Evolutionary conservation across 1,140 invertebrate species (phyloP), one percentile per base, ranked within the genome.

Genomic region (Plutomurus gul): DNA sequence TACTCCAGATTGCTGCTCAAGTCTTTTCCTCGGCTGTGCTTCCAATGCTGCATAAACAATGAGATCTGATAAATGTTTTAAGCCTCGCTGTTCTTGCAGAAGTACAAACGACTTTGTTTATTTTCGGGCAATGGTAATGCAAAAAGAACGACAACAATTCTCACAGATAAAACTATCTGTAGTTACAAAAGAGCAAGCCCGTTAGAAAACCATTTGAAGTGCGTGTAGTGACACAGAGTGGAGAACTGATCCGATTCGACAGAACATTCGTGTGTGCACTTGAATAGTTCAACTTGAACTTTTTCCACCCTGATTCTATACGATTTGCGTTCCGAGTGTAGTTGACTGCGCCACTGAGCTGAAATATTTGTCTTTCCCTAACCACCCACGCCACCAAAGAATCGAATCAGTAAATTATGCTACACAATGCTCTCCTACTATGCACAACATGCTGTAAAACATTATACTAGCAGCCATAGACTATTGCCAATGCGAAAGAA

Each of bases 21-120:
- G 56, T 65, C 56, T 65, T 65, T 65, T 43, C 39, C 56, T 65
- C 56, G 30, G 56, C 36, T 65, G 30, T 65, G 56, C 27, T 65
- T 65, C 30, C 25, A 65, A 65, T 65, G 56, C 56, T 65, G 56
- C 56, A 65, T 65, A 65, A 65, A 65, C 56, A 65, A 65, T 65
- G 56, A 65, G 56, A 30, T 65, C 56, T 65, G 56, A 65, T 65
- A 65, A 65, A 65, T 65, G 56, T 65, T 65, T 65, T 25, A 65
- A 65, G 36, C 30, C 30, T 16, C 36, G 25, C n/a, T 30, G n/a
- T 27, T 30, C 27, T 27, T 65, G n/a, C 27, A 51, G 7, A 22
- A 30, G 33, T 60, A 30, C 36, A 33, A 13, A 43, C 7, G 39
- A 22, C 16, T 65, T 65, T 2, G 56, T 65, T 65, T 65, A 25